Evolutionary conservation across 2,797 vertebrate species (phyloP).

Genomic region (Anguilla obscura): DNA sequence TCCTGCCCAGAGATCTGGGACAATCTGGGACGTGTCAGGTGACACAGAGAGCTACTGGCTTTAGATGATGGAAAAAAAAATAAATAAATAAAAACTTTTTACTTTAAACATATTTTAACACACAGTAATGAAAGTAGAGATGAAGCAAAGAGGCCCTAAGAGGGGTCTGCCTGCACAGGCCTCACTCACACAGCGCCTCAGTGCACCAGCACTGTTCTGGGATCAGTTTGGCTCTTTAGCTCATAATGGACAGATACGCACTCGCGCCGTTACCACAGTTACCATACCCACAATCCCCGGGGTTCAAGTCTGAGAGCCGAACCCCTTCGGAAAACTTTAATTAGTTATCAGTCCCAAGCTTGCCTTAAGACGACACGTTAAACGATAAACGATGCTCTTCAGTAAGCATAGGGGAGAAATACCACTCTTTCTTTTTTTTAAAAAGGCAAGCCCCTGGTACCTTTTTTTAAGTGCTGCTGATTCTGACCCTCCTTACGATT

Average conservation of each 20-base stretch:
- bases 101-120: not conserved
- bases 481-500: not conserved
- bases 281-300: no score
- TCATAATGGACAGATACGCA: not conserved
- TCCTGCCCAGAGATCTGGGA: not conserved
- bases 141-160: constrained; percentile 19
- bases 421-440: not conserved
- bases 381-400: not conserved
- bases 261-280: no score
- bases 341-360: not conserved
- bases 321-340: not conserved
- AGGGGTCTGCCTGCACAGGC: no score
- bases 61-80: no score
- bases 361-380: not conserved
- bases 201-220: not conserved
- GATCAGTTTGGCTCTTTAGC: not conserved
- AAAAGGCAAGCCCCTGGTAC: not conserved
- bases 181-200: no score
- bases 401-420: not conserved
- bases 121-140: constrained; percentile 13
- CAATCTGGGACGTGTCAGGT: not conserved
- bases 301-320: not conserved
- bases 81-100: not conserved
- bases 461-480: not conserved
- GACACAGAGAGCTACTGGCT: not conserved